Percentiles rank a stretch among this genome's conserved stretches.
These are phyloP conservation scores for Ciconia nigra DNA, from an alignment of 2,797 vertebrate species.

Conservation along the genomic window DNA sequence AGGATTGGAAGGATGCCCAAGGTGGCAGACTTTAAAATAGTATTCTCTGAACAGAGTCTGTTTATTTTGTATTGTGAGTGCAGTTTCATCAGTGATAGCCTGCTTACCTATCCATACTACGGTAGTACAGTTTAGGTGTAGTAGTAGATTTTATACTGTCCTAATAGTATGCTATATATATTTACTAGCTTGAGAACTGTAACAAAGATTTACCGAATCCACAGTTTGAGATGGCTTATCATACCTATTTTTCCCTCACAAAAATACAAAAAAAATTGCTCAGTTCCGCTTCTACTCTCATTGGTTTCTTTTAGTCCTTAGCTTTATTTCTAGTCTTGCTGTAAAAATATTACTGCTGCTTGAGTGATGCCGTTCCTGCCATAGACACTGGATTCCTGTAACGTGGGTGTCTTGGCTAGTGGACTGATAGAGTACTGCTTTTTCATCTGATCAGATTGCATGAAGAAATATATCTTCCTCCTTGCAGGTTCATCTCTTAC, in stretches of 20 bases:
- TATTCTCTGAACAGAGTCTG: background rate
- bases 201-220: background rate
- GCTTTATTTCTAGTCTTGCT: background rate
- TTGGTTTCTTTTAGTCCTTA: background rate
- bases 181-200: background rate
- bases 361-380: background rate
- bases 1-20: background rate
- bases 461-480: background rate
- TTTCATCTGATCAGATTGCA: background rate
- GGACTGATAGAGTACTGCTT: background rate
- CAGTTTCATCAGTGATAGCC: background rate
- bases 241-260: background rate
- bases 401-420: background rate
- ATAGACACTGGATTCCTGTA: background rate
- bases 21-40: background rate
- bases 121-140: background rate
- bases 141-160: background rate
- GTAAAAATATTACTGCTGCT: background rate
- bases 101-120: background rate
- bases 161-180: background rate
- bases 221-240: background rate
- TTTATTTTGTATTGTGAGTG: background rate
- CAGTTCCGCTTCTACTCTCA: background rate
- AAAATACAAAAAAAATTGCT: background rate
- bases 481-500: background rate